Percentiles rank a stretch among this genome's conserved stretches.
Conservation (phyloP, 2,797 vertebrate species). For the Phrynocephalus forsythii region DNA sequence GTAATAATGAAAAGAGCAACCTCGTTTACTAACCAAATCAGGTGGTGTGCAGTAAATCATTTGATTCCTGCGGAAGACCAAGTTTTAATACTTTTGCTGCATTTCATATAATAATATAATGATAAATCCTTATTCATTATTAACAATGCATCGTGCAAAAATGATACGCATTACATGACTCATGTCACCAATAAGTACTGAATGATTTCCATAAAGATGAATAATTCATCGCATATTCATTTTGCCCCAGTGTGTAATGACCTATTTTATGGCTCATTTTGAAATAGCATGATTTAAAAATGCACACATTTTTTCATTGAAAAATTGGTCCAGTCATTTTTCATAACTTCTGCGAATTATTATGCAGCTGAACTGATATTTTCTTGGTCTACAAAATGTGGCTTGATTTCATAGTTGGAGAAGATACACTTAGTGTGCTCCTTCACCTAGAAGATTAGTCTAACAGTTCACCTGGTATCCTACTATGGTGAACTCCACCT, state of each 20-base stretch:
- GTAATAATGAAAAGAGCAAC: slow-evolving; percentile 64
- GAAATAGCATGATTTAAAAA: slow-evolving; percentile 74
- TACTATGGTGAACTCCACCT: not conserved
- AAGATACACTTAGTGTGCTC: not conserved
- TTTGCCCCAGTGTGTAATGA: slow-evolving; percentile 68
- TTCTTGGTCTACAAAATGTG: slow-evolving; percentile 2
- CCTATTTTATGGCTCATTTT: slow-evolving; percentile 74
- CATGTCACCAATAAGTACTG: slow-evolving; percentile 75
- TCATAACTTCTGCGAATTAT: not conserved
- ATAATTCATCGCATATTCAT: slow-evolving; percentile 77
- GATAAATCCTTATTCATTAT: slow-evolving; percentile 81
- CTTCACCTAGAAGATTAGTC: too few relatives aligned
- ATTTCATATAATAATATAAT: slow-evolving; percentile 66
- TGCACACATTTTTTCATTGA: slow-evolving; percentile 65
- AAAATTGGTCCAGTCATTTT: slow-evolving; percentile 56
- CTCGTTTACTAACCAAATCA: slow-evolving; percentile 61
- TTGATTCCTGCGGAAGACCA: slow-evolving; percentile 67
- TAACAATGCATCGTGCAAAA: slow-evolving; percentile 74
- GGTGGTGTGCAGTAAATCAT: slow-evolving; percentile 63
- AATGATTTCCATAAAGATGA: slow-evolving; percentile 75
- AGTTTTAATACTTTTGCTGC: slow-evolving; percentile 77
- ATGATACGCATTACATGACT: slow-evolving; percentile 72
- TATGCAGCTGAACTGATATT: slow-evolving; percentile 16
- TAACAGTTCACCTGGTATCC: not conserved
- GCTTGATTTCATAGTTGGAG: not conserved